phyloP scores from a whole-genome alignment of 2,797 vertebrate species.

The Periophthalmus magnuspinnatus region DNA sequence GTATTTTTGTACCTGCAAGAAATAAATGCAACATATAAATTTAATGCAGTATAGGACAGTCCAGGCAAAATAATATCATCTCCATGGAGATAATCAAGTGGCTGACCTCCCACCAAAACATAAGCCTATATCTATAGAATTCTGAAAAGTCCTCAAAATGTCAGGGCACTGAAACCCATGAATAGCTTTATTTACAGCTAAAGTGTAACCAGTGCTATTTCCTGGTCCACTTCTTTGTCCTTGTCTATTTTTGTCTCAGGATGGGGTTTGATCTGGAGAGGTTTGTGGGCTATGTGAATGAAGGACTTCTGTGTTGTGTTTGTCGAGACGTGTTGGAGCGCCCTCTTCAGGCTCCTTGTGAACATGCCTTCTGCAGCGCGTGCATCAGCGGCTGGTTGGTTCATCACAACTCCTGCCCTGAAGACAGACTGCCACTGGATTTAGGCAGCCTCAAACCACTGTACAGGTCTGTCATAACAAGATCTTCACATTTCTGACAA shows the following conservation, averaged over 20 bases:
- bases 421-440: slow-evolving; percentile 85
- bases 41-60: no score
- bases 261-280: slow-evolving; percentile 92
- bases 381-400: slow-evolving; percentile 89
- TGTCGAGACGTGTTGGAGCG: slow-evolving; percentile 87
- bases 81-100: no score
- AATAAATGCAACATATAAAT: no score
- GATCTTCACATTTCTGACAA: not conserved
- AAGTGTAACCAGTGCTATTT: not conserved
- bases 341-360: slow-evolving; percentile 89
- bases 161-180: no score
- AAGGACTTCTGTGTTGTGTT: slow-evolving; percentile 88
- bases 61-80: no score
- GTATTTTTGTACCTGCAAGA: no score
- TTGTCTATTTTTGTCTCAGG: slow-evolving; percentile 12
- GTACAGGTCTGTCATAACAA: slow-evolving; percentile 76
- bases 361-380: slow-evolving; percentile 87
- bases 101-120: no score
- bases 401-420: slow-evolving; percentile 87
- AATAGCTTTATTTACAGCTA: not conserved
- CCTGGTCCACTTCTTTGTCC: not conserved
- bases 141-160: no score
- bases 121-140: no score
- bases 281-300: slow-evolving; percentile 90
- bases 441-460: slow-evolving; percentile 81